A percentile compares a stretch with the other conserved stretches of the same genome.
These are phyloP conservation scores for Sterrhoptilus dennistouni DNA, from an alignment of 2,113 vertebrate species.

Conservation along the genomic window DNA sequence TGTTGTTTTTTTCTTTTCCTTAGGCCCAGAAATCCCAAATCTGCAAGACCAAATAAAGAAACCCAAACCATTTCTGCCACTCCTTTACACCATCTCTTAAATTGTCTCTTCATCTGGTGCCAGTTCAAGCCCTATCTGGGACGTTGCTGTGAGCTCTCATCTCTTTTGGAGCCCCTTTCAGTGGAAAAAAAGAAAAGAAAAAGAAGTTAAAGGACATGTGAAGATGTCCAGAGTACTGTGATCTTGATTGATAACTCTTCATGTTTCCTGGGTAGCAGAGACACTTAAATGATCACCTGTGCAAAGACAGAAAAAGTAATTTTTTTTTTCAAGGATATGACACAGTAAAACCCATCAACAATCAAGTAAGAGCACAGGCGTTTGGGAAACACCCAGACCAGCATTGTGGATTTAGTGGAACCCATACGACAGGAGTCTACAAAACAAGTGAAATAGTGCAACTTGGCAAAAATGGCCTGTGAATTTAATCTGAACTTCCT, in stretches of 20 bases:
- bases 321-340: background rate
- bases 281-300: background rate
- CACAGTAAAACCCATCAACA: background rate
- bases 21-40: background rate
- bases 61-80: rapidly evolving
- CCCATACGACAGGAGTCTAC: background rate
- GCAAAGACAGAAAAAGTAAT: background rate
- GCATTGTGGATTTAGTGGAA: background rate
- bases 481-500: constrained; percentile 80
- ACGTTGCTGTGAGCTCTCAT: background rate
- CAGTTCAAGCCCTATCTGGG: background rate
- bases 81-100: background rate
- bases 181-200: background rate
- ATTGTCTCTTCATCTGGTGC: background rate
- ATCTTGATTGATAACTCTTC: background rate
- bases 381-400: background rate
- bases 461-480: constrained; percentile 52
- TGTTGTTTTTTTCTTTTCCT: background rate
- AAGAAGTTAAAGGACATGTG: background rate
- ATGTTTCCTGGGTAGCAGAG: background rate
- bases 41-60: background rate
- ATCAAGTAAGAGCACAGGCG: background rate
- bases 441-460: background rate
- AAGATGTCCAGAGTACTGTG: background rate
- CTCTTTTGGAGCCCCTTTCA: background rate